phyloP scores from a whole-genome alignment of 2,113 vertebrate species.

The Charina bottae region DNA sequence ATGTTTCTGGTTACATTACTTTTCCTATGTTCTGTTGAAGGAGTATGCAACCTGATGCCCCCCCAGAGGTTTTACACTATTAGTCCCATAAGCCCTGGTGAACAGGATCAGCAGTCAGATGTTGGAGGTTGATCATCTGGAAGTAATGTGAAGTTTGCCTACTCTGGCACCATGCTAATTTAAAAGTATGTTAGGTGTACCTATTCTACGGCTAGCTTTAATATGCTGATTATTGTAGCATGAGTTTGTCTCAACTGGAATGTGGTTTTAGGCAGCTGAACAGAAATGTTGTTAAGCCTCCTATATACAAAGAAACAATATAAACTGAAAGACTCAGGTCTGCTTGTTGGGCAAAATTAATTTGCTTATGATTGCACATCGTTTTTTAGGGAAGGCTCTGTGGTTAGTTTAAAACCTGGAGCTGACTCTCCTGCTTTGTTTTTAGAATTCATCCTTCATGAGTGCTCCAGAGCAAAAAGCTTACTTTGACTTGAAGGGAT shows the following conservation, averaged over 20 bases:
- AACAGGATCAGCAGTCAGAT: neutral
- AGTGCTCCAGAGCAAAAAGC: neutral
- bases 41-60: neutral
- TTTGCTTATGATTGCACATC: neutral
- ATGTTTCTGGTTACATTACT: neutral
- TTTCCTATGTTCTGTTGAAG: neutral
- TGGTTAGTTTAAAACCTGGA: neutral
- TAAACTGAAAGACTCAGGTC: slow-evolving; percentile 17
- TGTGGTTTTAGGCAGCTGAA: neutral
- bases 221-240: neutral
- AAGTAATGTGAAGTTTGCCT: neutral
- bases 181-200: neutral
- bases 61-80: neutral
- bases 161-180: neutral
- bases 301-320: slow-evolving; percentile 46
- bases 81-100: neutral
- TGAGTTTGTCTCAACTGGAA: neutral
- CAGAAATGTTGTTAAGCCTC: neutral
- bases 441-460: slow-evolving; percentile 7
- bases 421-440: neutral
- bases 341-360: slow-evolving; percentile 54
- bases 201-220: neutral
- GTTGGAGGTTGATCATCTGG: neutral
- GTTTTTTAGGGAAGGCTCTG: neutral
- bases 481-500: slow-evolving; percentile 1